Conservation (phyloP, 1,140 invertebrate genomes). For the Drosophila orosa region DNA sequence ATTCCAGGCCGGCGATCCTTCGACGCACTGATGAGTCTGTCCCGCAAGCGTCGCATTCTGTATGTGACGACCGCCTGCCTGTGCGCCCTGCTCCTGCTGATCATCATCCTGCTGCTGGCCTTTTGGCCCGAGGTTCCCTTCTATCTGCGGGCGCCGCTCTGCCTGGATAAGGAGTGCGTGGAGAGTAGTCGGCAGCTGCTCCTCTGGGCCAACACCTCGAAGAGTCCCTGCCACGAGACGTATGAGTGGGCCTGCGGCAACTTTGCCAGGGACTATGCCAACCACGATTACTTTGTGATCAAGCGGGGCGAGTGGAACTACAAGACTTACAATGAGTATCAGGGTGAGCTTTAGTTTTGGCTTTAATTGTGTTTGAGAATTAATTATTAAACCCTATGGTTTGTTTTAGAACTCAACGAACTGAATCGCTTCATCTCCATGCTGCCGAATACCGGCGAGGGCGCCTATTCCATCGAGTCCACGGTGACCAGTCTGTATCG, state of each 20-base stretch:
- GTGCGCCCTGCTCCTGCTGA: slow-evolving; percentile 76
- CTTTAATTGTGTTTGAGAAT: too few relatives aligned
- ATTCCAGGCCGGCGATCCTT: slow-evolving; percentile 81
- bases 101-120: slow-evolving; percentile 76
- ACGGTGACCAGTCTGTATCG: slow-evolving; percentile 74
- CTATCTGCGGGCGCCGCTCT: slow-evolving; percentile 75
- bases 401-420: slow-evolving; percentile 71
- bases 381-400: neutral
- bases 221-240: slow-evolving; percentile 77
- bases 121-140: slow-evolving; percentile 83
- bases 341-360: slow-evolving; percentile 54
- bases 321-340: slow-evolving; percentile 82
- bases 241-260: slow-evolving; percentile 83
- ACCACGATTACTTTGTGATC: slow-evolving; percentile 77
- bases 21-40: slow-evolving; percentile 75
- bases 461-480: slow-evolving; percentile 73
- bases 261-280: slow-evolving; percentile 73
- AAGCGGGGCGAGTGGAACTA: slow-evolving; percentile 83
- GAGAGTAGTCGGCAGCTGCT: slow-evolving; percentile 77
- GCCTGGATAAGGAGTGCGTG: slow-evolving; percentile 79
- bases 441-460: slow-evolving; percentile 70
- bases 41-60: slow-evolving; percentile 75
- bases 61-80: slow-evolving; percentile 78
- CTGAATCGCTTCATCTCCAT: slow-evolving; percentile 83
- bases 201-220: slow-evolving; percentile 78